These are phyloP conservation scores for Hippasteria phrygiana DNA, from an alignment of 53 echinoderm and acorn worm genomes.

Conservation along the genomic window DNA sequence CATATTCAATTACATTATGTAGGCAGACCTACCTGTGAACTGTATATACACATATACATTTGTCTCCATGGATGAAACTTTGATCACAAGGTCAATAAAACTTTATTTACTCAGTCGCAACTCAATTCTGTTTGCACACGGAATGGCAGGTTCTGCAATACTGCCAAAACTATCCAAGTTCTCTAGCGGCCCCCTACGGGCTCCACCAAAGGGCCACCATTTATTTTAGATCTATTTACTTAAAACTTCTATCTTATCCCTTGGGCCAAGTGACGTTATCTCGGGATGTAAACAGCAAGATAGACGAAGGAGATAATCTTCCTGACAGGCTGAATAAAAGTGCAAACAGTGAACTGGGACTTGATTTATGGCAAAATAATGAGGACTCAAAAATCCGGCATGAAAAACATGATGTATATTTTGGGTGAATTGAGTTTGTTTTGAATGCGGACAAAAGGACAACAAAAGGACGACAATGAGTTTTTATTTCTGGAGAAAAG, in stretches of 20 bases:
- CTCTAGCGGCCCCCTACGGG: neutral
- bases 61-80: neutral
- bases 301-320: neutral
- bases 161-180: neutral
- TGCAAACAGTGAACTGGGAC: no score
- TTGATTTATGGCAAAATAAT: slow-evolving; percentile 30
- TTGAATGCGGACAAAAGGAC: no score
- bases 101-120: slow-evolving; percentile 9
- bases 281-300: slow-evolving; percentile 1
- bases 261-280: slow-evolving; percentile 9
- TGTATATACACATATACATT: neutral
- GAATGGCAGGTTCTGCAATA: neutral
- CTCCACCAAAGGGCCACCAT: neutral
- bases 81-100: neutral
- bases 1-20: no score
- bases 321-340: no score
- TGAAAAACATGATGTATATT: no score
- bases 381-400: neutral
- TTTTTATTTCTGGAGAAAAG: neutral
- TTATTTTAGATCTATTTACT: slow-evolving; percentile 51
- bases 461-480: no score
- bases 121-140: neutral
- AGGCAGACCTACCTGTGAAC: no score
- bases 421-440: no score
- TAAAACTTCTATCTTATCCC: neutral